Conservation (phyloP, 1,140 invertebrate species). For the Teleogryllus occipitalis region DNA sequence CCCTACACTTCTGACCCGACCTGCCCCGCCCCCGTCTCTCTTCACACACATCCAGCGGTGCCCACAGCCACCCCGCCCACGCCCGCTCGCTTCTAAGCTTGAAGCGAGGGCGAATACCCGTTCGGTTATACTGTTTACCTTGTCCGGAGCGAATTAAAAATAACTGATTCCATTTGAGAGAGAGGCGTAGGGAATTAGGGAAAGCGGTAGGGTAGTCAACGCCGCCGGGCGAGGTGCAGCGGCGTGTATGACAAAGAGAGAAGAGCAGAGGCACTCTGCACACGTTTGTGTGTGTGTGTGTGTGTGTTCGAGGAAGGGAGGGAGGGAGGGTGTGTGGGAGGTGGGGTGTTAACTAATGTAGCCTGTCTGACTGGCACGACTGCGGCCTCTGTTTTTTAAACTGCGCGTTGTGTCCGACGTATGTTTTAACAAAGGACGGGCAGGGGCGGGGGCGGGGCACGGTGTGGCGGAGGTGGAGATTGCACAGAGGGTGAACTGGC, state of each 20-base stretch:
- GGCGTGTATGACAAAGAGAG: not conserved
- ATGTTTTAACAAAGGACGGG: not conserved
- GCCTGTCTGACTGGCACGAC: not conserved
- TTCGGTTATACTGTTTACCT: not conserved
- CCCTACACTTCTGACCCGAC: not conserved
- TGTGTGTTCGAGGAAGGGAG: not conserved
- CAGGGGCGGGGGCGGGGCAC: too few species aligned
- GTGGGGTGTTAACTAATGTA: not conserved
- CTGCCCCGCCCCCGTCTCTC: too few species aligned
- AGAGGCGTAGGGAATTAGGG: not conserved
- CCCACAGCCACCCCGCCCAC: too few species aligned
- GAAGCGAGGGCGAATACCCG: not conserved
- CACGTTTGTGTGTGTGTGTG: not conserved
- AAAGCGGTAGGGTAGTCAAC: not conserved
- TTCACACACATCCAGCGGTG: too few species aligned
- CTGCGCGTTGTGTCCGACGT: not conserved
- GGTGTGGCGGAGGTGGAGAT: not conserved
- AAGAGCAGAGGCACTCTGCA: not conserved
- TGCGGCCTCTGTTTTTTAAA: not conserved
- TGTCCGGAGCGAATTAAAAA: constrained; percentile 1
- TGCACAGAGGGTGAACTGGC: too few species aligned
- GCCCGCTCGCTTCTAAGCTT: too few species aligned
- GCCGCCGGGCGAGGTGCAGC: too few species aligned
- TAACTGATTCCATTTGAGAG: constrained; percentile 2
- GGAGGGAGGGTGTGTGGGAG: not conserved